Conservation (phyloP, 2,888 invertebrate species). For the Aquatica leii region DNA sequence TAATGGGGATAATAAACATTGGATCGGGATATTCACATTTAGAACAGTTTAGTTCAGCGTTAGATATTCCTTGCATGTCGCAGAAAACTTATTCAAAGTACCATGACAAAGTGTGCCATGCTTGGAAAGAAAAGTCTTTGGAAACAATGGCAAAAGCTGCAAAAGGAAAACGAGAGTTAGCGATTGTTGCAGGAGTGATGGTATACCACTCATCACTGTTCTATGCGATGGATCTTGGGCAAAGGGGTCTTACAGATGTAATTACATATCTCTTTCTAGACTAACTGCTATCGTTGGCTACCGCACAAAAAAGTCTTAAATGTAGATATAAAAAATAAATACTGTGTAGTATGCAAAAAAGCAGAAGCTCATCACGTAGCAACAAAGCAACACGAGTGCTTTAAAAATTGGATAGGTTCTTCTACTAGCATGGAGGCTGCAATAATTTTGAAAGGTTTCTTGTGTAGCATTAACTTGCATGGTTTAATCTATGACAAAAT, state of each 20-base stretch:
- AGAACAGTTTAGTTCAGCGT: neutral
- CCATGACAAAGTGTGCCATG: constrained; percentile 11
- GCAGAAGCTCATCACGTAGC: neutral
- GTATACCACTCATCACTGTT: constrained; percentile 8
- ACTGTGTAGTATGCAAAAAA: constrained; percentile 2
- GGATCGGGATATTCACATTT: constrained; percentile 12
- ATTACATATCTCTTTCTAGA: constrained; percentile 12
- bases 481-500: neutral
- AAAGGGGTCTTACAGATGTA: constrained; percentile 7
- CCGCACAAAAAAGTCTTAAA: constrained; percentile 8
- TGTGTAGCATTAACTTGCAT: neutral
- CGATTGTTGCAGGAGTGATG: neutral
- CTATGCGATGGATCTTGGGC: constrained; percentile 10
- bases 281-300: constrained; percentile 12
- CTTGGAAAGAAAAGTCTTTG: constrained; percentile 5
- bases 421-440: constrained; percentile 8
- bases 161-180: neutral
- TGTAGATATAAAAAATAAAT: constrained; percentile 11
- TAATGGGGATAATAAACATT: neutral
- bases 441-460: constrained; percentile 5
- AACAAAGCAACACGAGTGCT: constrained; percentile 4
- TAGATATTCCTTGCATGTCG: constrained; percentile 10
- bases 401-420: constrained; percentile 12
- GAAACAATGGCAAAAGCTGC: neutral
- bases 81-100: neutral